Evolutionary conservation across 1,140 invertebrate genomes (phyloP).

Genomic region (Camponotus vicinus): DNA sequence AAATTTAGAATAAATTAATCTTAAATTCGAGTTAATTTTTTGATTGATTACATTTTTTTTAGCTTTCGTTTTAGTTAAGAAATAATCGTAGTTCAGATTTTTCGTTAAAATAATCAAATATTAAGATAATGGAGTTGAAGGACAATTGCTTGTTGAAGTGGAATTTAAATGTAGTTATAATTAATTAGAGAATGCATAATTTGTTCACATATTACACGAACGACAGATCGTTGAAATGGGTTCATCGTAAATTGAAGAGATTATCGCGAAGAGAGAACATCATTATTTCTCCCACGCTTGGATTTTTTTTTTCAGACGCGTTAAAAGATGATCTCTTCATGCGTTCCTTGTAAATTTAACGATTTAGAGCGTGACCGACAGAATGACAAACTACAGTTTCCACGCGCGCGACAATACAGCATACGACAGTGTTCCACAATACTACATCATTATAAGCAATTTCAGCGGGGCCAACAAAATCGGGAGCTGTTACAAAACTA

Average conservation of each 20-base stretch:
- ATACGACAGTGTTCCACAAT: neutral
- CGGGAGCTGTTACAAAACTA: constrained; percentile 48
- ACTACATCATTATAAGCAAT: constrained; percentile 60
- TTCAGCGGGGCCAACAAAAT: constrained; percentile 49
- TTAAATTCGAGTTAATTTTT: neutral
- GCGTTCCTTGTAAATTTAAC: constrained; percentile 43
- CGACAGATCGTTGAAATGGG: neutral
- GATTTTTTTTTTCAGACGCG: neutral
- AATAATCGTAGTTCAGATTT: neutral
- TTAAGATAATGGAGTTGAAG: neutral
- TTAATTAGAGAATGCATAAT: neutral
- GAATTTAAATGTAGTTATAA: neutral
- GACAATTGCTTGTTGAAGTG: neutral
- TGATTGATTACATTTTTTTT: neutral
- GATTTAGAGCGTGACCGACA: constrained; percentile 59
- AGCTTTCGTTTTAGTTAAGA: neutral
- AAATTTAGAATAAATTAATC: constrained; percentile 18
- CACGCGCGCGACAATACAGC: constrained; percentile 22
- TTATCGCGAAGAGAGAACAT: neutral
- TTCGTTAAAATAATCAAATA: neutral
- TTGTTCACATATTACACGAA: neutral
- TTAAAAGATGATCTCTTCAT: constrained; percentile 33
- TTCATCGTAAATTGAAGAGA: neutral
- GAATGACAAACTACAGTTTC: constrained; percentile 51
- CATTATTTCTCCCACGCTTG: neutral